Base-by-base conservation (phyloP, 2,797 vertebrate genomes). In the Chaetophractus vellerosus region DNA sequence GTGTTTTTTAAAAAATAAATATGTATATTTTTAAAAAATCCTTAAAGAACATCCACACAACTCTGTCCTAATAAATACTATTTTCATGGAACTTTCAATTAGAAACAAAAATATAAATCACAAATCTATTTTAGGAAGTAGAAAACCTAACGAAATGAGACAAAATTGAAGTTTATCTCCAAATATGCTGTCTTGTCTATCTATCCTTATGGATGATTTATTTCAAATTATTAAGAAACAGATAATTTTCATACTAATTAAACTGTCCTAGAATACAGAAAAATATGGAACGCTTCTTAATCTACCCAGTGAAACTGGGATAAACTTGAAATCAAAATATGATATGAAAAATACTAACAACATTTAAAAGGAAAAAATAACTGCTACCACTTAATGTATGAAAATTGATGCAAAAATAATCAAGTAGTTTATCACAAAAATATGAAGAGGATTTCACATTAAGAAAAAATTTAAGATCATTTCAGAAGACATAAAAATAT, bases 211-310 rank as follows among this genome's bases (percentile, higher is more conserved):
- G 18, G n/a, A n/a, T n/a, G n/a, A 86, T 61, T 48, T 36, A 63
- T 31, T 74, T 94, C 57, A 72, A 74, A 80, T 74, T 57, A 74
- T 91, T 38, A 86, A n/a, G 6, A 66, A 85, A 80, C 15, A 64
- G 33, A 74, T 72, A 5, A 41, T 52, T 71, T 63, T 69, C 61
- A 48, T 50, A 59, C 66, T 18, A 66, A 80, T 63, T 28, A 52
- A 75, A 59, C n/a, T 69, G 31, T 52, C 26, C 5, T 26, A 38
- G 33, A 33, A 6, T 64, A 57, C 61, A 50, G 38, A 52, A 78
- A 82, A 74, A 48, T 3, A 59, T 21, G 33, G 14, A 63, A 78
- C 45, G 6, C 10, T 16, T n/a, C 52, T 63, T 31, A 92, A 64
- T 61, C 48, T 57, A 92, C 64, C n/a, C 71, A 92, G 78, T 50